Base-by-base conservation (phyloP, 2,797 vertebrate species). In the Channallabes apus region DNA sequence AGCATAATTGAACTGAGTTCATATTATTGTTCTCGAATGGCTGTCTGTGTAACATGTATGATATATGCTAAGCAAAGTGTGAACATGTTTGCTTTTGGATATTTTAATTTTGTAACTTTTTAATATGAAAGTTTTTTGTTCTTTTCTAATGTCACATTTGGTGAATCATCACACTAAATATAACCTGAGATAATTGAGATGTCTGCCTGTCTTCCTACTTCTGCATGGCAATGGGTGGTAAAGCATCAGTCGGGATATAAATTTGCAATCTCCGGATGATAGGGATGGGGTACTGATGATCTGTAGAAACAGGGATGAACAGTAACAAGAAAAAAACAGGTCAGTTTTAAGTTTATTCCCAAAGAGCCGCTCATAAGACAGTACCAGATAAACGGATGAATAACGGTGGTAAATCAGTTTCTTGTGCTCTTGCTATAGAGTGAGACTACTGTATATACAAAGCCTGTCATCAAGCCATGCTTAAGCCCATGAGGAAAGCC, bases 121-220 rank as follows among this genome's bases (percentile, higher is more conserved):
- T 78, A 24, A 35, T 20, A 78, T 51, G 46, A 61, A 78, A 24
- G 29, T 12, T 38, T 22, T 15, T 56, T 38, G 29, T 24, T 78
- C 32, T 38, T 78, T 78, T 17, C 6, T 22, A 61, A 41, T 61
- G 32, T 38, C 56, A 78, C 4, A 61, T 77, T 35, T 29, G 59
- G 18, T 59, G 56, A 78, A 78, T 61, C 76, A 61, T 79, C 46
- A 62, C 5, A 62, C 15, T 79, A 46, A 46, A 79, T 62, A 41
- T 41, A n/a, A 27, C 32, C 22, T 64, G 22, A 17, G 12, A 18
- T 41, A 3, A 15, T 24, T 59, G 58, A 35, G 56, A 78, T 61
- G 32, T 24, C 32, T 78, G 75, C 22, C 56, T 22, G 51, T 56
- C 72, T 76, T 9, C 72, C 46, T 56, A 51, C 71, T 41, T 4